A percentile compares a stretch with the other conserved stretches of the same genome.
Evolutionary conservation across 2,113 vertebrate species (phyloP).

Genomic region (Gnathonemus longibarbis): DNA sequence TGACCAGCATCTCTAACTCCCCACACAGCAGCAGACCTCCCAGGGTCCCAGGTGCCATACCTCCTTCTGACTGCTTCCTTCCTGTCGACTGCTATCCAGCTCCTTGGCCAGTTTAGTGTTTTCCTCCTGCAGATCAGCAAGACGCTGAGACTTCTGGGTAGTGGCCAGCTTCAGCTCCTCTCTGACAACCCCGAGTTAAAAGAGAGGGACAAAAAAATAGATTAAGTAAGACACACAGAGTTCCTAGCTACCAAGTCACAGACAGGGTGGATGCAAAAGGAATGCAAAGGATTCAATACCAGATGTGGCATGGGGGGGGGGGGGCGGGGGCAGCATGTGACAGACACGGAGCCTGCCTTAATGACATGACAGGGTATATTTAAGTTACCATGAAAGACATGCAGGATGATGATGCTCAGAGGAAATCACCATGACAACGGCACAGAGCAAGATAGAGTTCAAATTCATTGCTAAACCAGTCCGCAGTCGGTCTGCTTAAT

Average conservation of each 20-base stretch:
- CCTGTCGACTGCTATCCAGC: slow-evolving; percentile 67
- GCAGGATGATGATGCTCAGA: neutral
- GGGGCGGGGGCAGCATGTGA: neutral
- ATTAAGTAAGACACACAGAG: slow-evolving; percentile 5
- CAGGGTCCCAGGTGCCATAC: neutral
- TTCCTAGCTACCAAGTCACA: neutral
- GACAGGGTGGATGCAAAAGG: neutral
- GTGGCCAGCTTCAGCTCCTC: slow-evolving; percentile 74
- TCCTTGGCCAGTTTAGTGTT: slow-evolving; percentile 76
- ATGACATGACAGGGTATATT: neutral
- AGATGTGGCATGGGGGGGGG: neutral
- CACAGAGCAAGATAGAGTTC: neutral
- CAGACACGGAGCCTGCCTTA: neutral
- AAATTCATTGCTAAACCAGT: neutral
- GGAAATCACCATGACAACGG: neutral
- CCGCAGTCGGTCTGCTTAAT: neutral
- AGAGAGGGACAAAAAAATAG: slow-evolving; percentile 49
- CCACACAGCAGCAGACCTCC: neutral
- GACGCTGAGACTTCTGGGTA: slow-evolving; percentile 68
- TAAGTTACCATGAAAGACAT: slow-evolving; percentile 2
- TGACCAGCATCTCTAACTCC: neutral
- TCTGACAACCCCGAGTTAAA: slow-evolving; percentile 51
- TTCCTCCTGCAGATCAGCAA: slow-evolving; percentile 75
- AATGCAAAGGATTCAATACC: neutral
- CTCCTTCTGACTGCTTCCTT: slow-evolving; percentile 70